Evolutionary conservation across 2,797 vertebrate genomes (phyloP).

Genomic region (Siniperca undulata): DNA sequence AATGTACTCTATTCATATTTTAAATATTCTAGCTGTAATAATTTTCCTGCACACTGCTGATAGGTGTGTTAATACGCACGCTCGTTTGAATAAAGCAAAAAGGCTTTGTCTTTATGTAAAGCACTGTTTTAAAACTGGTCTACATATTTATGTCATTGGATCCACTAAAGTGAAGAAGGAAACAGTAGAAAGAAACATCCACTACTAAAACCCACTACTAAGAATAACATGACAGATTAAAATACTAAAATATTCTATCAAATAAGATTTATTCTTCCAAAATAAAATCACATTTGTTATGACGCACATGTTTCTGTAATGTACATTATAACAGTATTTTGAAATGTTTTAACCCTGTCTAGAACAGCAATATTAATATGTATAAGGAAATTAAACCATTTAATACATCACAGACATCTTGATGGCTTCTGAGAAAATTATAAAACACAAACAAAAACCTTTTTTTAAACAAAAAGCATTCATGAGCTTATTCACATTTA

Average conservation of each 20-base stretch:
- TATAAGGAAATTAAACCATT: constrained; percentile 5
- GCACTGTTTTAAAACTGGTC: not conserved
- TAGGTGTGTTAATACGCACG: not conserved
- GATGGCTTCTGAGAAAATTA: constrained; percentile 21
- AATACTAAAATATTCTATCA: constrained; percentile 15
- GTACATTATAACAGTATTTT: constrained; percentile 5
- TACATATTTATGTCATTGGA: not conserved
- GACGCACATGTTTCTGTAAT: not conserved
- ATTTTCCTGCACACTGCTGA: not conserved
- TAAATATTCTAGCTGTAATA: not conserved
- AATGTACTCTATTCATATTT: not conserved
- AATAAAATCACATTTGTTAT: constrained; percentile 30
- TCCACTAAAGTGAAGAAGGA: not conserved
- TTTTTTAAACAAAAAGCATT: constrained; percentile 4
- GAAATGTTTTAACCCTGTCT: constrained; percentile 2
- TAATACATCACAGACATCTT: not conserved
- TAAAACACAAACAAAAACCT: not conserved
- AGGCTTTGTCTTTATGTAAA: not conserved
- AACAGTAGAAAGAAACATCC: not conserved
- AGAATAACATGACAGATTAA: not conserved
- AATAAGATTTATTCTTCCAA: constrained; percentile 54
- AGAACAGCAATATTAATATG: constrained; percentile 36
- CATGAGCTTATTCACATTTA: not conserved
- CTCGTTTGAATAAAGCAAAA: not conserved
- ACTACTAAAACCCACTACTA: not conserved